phyloP scores from a whole-genome alignment of 1,140 invertebrate genomes.

The Bombus haemorrhoidalis region DNA sequence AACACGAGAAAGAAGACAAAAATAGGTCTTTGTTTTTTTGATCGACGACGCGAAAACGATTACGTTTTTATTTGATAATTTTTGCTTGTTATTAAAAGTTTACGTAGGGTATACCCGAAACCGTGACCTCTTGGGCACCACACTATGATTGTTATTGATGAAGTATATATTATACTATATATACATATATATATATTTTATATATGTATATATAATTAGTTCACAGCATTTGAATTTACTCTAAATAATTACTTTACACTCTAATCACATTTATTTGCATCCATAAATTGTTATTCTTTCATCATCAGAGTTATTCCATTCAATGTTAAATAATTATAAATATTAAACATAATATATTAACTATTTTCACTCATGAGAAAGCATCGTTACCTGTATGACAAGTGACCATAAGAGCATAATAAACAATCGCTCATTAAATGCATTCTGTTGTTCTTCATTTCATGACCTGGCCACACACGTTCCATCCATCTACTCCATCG shows the following conservation, averaged over 20 bases:
- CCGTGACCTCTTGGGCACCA: constrained; percentile 61
- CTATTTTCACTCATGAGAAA: constrained; percentile 83
- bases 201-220: constrained; percentile 53
- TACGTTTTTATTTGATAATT: constrained; percentile 46
- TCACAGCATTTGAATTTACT: constrained; percentile 75
- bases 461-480: constrained; percentile 80
- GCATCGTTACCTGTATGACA: constrained; percentile 84
- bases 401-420: constrained; percentile 84
- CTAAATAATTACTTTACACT: constrained; percentile 77
- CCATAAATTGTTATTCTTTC: constrained; percentile 82
- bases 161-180: constrained; percentile 51
- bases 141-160: constrained; percentile 61
- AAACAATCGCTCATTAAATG: constrained; percentile 84
- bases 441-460: constrained; percentile 84
- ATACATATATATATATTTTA: constrained; percentile 10
- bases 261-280: constrained; percentile 82
- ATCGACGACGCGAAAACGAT: constrained; percentile 43
- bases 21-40: constrained; percentile 36
- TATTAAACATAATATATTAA: constrained; percentile 82
- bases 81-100: constrained; percentile 22
- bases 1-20: constrained; percentile 26
- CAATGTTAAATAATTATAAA: constrained; percentile 83
- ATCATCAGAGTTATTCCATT: constrained; percentile 82
- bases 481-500: constrained; percentile 72
- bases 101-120: constrained; percentile 37